Conservation (phyloP, 2,797 vertebrate genomes). For the Clamator glandarius region DNA sequence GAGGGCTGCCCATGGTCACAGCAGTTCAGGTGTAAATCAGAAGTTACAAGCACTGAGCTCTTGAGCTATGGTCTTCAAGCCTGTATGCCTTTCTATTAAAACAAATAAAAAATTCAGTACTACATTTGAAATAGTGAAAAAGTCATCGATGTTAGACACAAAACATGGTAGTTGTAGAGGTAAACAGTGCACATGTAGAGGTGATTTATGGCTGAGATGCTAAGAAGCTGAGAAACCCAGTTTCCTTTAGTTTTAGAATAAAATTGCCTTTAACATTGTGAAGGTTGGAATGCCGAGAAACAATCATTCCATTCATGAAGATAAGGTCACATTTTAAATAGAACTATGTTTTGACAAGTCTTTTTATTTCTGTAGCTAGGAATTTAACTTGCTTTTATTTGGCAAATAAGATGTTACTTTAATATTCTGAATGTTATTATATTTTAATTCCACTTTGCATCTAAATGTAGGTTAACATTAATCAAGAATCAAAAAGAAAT, state of each 20-base stretch:
- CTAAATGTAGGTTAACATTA: not conserved
- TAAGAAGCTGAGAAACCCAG: not conserved
- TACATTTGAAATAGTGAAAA: not conserved
- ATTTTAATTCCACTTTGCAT: not conserved
- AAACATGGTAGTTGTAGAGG: not conserved
- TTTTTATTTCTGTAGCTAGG: not conserved
- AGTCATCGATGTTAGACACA: not conserved
- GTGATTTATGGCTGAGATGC: not conserved
- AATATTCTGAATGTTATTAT: not conserved
- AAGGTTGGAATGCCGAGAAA: not conserved
- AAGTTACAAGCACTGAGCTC: not conserved
- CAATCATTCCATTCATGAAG: not conserved
- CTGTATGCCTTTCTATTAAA: not conserved
- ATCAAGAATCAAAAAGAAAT: not conserved
- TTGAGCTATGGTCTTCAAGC: not conserved
- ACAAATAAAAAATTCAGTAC: not conserved
- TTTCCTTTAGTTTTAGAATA: not conserved
- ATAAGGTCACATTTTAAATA: not conserved
- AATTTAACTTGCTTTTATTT: not conserved
- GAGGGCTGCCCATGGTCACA: not conserved
- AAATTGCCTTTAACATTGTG: not conserved
- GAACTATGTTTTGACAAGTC: not conserved
- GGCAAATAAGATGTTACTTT: not conserved
- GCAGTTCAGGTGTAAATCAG: not conserved
- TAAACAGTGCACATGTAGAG: not conserved